Percentiles rank a stretch among this genome's conserved stretches.
Conservation (phyloP, 1,140 invertebrate genomes). For the Listronotus bonariensis region DNA sequence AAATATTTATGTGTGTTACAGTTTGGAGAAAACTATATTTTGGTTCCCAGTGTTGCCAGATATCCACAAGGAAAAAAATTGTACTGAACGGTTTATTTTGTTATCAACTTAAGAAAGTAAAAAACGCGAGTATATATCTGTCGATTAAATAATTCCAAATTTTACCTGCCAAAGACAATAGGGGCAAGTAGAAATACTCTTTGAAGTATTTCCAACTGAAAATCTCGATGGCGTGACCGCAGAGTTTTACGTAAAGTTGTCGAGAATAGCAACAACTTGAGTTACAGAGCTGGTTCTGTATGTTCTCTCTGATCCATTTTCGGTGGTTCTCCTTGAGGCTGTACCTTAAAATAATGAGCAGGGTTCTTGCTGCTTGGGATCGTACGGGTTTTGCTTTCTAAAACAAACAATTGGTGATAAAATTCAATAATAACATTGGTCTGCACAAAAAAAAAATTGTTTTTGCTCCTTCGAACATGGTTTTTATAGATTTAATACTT, state of each 20-base stretch:
- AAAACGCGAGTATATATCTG: too few relatives aligned
- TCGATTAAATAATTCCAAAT: neutral
- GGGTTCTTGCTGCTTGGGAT: constrained; percentile 65
- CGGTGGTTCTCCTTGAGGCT: constrained; percentile 65
- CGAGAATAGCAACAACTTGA: constrained; percentile 67
- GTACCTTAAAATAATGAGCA: constrained; percentile 67
- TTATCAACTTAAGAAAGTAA: too few relatives aligned
- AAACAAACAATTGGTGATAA: too few relatives aligned
- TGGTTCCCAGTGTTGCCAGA: too few relatives aligned
- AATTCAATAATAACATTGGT: too few relatives aligned
- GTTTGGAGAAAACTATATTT: too few relatives aligned
- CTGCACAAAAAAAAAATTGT: too few relatives aligned
- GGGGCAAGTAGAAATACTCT: constrained; percentile 67
- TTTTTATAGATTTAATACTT: too few relatives aligned
- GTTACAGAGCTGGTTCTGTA: constrained; percentile 62
- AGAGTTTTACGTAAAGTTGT: constrained; percentile 69
- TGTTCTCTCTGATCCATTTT: constrained; percentile 62
- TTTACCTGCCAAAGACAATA: constrained; percentile 63
- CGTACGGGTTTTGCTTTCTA: constrained; percentile 72
- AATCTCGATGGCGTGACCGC: constrained; percentile 65
- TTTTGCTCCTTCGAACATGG: too few relatives aligned
- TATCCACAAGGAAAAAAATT: too few relatives aligned
- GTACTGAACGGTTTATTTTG: too few relatives aligned
- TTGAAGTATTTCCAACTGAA: constrained; percentile 76
- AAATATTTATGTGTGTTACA: too few relatives aligned